Evolutionary conservation across 2,797 vertebrate genomes (phyloP), one percentile per base, ranked within the genome.

Genomic region (Lemur catta): DNA sequence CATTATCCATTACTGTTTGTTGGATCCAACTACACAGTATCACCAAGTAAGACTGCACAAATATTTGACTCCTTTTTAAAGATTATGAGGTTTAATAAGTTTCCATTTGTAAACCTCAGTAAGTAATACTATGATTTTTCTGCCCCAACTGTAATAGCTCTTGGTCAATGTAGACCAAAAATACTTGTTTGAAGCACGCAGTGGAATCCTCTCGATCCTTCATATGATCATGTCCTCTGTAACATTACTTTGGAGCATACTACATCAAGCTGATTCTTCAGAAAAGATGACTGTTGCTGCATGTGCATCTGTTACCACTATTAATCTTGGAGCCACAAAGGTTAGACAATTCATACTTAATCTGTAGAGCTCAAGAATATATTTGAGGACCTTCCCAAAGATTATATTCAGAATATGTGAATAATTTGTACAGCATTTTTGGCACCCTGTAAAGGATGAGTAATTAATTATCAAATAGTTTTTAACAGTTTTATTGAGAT

Each of bases 161-260:
- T 99, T 99, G 98, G 99, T 99, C 92, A 99, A 98, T 14, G 99
- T 99, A 69, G 99, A 99, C 98, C 99, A 99, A 98, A 99, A 99
- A 97, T 99, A 99, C 97, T 98, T 99, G 93, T 97, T 99, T 14
- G 99, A 99, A 98, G 99, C 99, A 14, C 99, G 99, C 59, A 99
- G 99, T 80, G 99, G 99, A 41, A 99, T 99, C 97, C 99, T 99
- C 2, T 99, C 99, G 33, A 99, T 99, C 96, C 99, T 99, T 88
- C 99, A 99, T 97, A 99, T 99, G 98, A 99, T 99, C 97, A 99
- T 99, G 99, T 99, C 99, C 1, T 99, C 99, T 0, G 99, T 99
- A 97, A 99, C 99, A 0, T 97, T 99, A 96, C 99, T 99, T 30
- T 99, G 99, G 99, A 99, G 99, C 79, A 98, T 99, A 75, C 99